Conservation (phyloP, 35 echinoderm and acorn worm genomes). For the Heliocidaris erythrogramma region DNA sequence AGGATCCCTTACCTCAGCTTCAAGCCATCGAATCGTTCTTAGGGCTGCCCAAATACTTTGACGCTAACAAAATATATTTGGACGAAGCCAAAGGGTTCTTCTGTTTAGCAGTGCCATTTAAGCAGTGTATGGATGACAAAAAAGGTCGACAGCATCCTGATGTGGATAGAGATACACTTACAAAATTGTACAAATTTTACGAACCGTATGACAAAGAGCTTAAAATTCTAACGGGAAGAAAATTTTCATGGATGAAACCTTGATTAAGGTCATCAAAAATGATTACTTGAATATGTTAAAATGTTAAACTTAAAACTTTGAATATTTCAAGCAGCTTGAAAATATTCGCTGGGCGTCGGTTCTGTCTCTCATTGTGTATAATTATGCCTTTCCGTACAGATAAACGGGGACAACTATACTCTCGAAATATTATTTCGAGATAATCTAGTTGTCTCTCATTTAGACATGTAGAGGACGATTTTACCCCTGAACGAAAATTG, state of each 20-base stretch:
- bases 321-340: too few species aligned
- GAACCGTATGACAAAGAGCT: slow-evolving; percentile 45
- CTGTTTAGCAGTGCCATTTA: slow-evolving; percentile 32
- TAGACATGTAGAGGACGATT: too few species aligned
- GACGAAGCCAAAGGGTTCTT: slow-evolving; percentile 30
- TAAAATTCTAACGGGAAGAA: slow-evolving; percentile 23
- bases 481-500: too few species aligned
- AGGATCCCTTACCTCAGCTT: slow-evolving; percentile 14
- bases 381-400: too few species aligned
- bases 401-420: too few species aligned
- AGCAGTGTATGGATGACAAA: background rate
- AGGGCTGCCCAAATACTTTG: slow-evolving; percentile 23
- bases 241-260: slow-evolving; percentile 46
- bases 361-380: too few species aligned
- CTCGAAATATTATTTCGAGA: too few species aligned
- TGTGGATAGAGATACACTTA: background rate
- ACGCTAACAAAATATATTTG: background rate
- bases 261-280: too few species aligned
- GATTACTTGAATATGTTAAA: too few species aligned
- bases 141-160: slow-evolving; percentile 41
- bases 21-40: slow-evolving; percentile 53
- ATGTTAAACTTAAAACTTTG: too few species aligned
- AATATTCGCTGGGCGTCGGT: too few species aligned
- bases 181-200: slow-evolving; percentile 49
- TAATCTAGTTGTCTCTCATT: too few species aligned